Evolutionary conservation across 2,888 invertebrate species (phyloP), one percentile per base, ranked within the genome.

Genomic region (Lymantria dispar): DNA sequence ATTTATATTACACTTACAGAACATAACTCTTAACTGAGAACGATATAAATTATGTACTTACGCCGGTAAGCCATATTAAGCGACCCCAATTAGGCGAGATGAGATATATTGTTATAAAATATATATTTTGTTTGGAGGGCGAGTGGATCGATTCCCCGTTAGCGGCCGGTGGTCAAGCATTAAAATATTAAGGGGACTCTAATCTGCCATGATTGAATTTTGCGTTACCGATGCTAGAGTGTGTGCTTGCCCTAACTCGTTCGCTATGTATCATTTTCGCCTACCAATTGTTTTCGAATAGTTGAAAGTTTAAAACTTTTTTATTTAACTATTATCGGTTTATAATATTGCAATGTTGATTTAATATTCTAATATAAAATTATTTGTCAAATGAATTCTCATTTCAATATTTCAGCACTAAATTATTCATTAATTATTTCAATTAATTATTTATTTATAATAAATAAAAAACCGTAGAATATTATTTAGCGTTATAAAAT

Each of bases 151-250:
- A 87, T 87, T 86, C 74, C 68, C 64, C 78, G 82, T 84, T 87
- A 82, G 85, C 82, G 83, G 83, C 71, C 83, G 75, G 79, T 86
- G 90, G 89, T 89, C 90, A 90, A 82, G 85, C 87, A 87, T 90
- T 90, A 87, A 89, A 89, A 90, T 88, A 90, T 89, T 88, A 85
- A 85, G 84, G 87, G 85, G 70, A 58, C 77, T 77, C 78, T 89
- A 91, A 91, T 91, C 90, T 83, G 74, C 87, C 82, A 85, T 89
- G 90, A 90, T 91, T 91, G 89, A 91, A 91, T 88, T 66, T 90
- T 87, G 83, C 85, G 82, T 87, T 81, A 80, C 80, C 74, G 63
- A 67, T 75, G 73, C 68, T 75, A 76, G 71, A 62, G 64, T 76
- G 75, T 74, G 70, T 61, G 70, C 69, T 62, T 68, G 74, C 76